A percentile compares a stretch with the other conserved stretches of the same genome.
Conservation (phyloP, 2,113 vertebrate genomes). For the Scartelaos histophorus region DNA sequence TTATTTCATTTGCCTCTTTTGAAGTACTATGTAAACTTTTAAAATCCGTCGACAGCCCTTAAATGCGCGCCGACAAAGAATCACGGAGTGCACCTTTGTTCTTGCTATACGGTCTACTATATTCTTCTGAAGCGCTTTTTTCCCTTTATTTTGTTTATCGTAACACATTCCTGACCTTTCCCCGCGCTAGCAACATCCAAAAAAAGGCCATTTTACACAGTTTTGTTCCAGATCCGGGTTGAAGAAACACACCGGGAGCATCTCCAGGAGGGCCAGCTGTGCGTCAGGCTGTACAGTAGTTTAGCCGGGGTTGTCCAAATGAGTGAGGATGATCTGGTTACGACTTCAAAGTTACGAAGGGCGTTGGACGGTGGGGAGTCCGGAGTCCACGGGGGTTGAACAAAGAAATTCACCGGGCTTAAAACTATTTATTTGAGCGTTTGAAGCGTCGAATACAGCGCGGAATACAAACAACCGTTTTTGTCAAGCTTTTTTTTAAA, state of each 20-base stretch:
- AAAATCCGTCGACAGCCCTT: slow-evolving; percentile 19
- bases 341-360: slow-evolving; percentile 8
- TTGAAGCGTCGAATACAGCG: not conserved
- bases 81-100: not conserved
- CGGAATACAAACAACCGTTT: not conserved
- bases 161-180: slow-evolving; percentile 42
- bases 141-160: slow-evolving; percentile 8
- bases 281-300: slow-evolving; percentile 12
- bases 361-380: not conserved
- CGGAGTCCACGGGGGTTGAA: not conserved
- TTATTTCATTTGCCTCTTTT: slow-evolving; percentile 7
- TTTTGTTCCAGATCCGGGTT: slow-evolving; percentile 30
- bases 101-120: not conserved
- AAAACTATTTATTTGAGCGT: not conserved
- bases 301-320: slow-evolving; percentile 1
- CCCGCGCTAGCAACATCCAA: not conserved
- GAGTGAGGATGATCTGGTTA: slow-evolving; percentile 10
- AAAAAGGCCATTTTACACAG: not conserved
- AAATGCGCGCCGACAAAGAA: slow-evolving; percentile 5
- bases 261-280: slow-evolving; percentile 29
- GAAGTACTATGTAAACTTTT: not conserved
- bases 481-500: not conserved
- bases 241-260: slow-evolving; percentile 42
- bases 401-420: not conserved
- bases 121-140: not conserved